These are phyloP conservation scores for Macrosiphum euphorbiae DNA, from an alignment of 2,888 invertebrate genomes.

Conservation along the genomic window DNA sequence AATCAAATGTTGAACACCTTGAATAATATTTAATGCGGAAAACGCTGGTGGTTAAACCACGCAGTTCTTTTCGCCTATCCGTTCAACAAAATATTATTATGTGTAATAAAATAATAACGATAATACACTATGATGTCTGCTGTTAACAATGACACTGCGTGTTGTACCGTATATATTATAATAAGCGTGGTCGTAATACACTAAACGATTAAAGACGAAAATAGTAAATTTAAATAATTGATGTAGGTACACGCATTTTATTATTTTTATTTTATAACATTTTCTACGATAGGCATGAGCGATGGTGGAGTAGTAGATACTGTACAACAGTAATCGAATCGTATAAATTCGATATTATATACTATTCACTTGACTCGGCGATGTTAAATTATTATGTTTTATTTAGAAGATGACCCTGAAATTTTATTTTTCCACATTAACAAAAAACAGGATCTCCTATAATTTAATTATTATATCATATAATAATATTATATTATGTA, in stretches of 20 bases:
- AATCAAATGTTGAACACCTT: not conserved
- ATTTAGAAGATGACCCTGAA: too few relatives aligned
- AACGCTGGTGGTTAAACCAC: not conserved
- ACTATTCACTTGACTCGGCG: not conserved
- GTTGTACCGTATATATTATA: not conserved
- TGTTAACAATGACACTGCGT: not conserved
- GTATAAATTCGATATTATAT: not conserved
- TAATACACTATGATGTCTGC: not conserved
- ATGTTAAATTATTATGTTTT: not conserved
- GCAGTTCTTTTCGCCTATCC: not conserved
- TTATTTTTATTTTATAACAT: not conserved
- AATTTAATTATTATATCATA: not conserved
- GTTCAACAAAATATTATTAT: not conserved
- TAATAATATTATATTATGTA: not conserved
- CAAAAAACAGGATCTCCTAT: not conserved
- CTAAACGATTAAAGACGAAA: not conserved
- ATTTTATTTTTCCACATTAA: not conserved
- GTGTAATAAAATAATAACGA: not conserved
- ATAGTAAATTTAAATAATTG: not conserved
- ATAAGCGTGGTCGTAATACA: not conserved
- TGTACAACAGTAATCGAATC: not conserved
- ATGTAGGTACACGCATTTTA: not conserved
- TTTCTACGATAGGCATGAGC: not conserved
- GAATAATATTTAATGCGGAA: not conserved
- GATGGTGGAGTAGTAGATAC: not conserved